These are phyloP conservation scores for Bubo blakistoni DNA, from an alignment of 2,113 vertebrate species.

Conservation along the genomic window DNA sequence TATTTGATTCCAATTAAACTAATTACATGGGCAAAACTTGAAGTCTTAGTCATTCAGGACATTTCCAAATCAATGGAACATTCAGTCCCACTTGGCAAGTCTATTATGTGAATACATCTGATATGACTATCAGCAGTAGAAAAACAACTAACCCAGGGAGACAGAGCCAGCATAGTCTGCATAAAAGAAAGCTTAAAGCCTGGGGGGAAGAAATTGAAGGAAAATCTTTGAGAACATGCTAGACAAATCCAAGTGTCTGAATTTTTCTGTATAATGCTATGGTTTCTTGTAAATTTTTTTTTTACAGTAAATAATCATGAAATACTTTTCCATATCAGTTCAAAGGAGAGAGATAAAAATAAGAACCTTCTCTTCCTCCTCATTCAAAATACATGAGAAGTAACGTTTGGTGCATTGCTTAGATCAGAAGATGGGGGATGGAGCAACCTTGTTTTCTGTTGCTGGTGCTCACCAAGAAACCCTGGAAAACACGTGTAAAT, in stretches of 20 bases:
- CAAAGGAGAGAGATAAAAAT: background rate
- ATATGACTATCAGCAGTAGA: background rate
- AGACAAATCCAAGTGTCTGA: background rate
- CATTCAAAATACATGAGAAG: background rate
- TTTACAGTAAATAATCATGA: background rate
- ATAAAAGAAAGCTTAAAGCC: background rate
- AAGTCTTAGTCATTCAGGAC: background rate
- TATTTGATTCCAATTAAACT: conserved; percentile 20
- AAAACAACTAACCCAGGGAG: background rate
- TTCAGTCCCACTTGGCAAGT: background rate
- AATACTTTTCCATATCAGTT: background rate
- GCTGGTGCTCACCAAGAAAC: background rate
- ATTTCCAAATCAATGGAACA: background rate
- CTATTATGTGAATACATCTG: background rate
- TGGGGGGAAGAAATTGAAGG: background rate
- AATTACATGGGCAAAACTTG: conserved; percentile 14
- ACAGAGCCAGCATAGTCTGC: background rate
- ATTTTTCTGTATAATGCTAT: background rate
- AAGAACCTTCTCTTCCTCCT: background rate
- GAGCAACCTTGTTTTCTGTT: background rate
- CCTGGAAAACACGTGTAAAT: too few species aligned
- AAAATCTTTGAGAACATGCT: background rate
- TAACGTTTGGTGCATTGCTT: background rate
- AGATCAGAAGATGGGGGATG: background rate
- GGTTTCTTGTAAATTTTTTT: background rate